Percentiles rank a stretch among this genome's conserved stretches.
phyloP scores from a whole-genome alignment of 2,797 vertebrate genomes.

The Paedocypris micromegethes region DNA sequence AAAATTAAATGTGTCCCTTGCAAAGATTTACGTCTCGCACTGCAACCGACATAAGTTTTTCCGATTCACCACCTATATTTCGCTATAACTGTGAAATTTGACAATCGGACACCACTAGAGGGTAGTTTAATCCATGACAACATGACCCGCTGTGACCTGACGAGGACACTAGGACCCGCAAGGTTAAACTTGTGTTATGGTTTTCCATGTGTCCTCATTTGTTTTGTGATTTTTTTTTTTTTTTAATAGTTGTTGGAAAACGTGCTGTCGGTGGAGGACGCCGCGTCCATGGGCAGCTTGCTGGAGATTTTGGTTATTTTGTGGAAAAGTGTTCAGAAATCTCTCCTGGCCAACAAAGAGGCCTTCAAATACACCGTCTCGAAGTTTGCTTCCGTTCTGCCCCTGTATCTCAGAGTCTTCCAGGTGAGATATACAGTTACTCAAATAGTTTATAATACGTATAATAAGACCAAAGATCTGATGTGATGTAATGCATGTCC shows the following conservation, averaged over 20 bases:
- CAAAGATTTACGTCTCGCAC: no score
- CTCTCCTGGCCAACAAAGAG: constrained; percentile 77
- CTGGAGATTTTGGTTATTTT: constrained; percentile 86
- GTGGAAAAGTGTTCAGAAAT: constrained; percentile 82
- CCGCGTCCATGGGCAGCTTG: constrained; percentile 72
- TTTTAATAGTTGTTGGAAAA: constrained; percentile 67
- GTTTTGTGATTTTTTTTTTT: no score
- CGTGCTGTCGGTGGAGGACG: constrained; percentile 70
- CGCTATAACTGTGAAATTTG: no score
- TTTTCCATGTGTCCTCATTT: no score
- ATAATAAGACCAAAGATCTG: constrained; percentile 10
- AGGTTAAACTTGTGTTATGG: no score
- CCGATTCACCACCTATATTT: no score
- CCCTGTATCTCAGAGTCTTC: constrained; percentile 84
- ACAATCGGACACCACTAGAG: no score
- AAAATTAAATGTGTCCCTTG: no score
- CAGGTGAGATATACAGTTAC: constrained; percentile 65
- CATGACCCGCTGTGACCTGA: no score
- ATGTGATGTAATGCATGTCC: constrained; percentile 28
- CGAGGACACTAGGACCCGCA: no score
- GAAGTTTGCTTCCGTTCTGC: constrained; percentile 83
- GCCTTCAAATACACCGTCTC: constrained; percentile 71
- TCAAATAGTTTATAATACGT: background rate
- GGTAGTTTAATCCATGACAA: no score
- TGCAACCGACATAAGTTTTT: no score